phyloP scores from a whole-genome alignment of 2,113 vertebrate genomes.

The Globicephala melas region DNA sequence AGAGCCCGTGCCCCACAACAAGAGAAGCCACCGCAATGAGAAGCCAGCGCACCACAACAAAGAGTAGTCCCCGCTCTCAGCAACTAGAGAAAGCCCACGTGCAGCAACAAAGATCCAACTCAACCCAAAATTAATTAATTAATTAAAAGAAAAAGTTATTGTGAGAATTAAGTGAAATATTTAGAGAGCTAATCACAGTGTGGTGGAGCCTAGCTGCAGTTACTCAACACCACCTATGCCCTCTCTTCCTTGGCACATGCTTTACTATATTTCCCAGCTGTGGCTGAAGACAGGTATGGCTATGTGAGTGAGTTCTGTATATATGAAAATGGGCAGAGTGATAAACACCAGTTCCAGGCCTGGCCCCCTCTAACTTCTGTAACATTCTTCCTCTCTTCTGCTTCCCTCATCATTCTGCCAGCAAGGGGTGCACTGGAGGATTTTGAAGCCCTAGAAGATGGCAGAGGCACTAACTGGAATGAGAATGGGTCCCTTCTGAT shows the following conservation, averaged over 20 bases:
- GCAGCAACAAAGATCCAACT: too few relatives aligned
- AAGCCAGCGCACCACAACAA: too few relatives aligned
- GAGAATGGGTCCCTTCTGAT: neutral
- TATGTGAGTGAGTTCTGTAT: neutral
- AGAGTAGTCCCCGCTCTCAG: too few relatives aligned
- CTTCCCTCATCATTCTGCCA: neutral
- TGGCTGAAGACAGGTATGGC: neutral
- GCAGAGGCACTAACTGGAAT: neutral
- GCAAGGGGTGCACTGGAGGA: accelerated
- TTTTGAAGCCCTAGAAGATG: neutral
- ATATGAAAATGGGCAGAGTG: neutral
- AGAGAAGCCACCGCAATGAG: too few relatives aligned
- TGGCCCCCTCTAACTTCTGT: neutral
- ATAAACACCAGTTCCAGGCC: neutral
- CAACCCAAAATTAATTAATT: too few relatives aligned
- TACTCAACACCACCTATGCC: neutral
- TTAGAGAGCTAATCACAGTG: neutral
- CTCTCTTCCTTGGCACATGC: neutral
- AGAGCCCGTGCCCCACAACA: too few relatives aligned
- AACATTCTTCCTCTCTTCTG: neutral
- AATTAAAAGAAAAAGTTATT: too few relatives aligned
- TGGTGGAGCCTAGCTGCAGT: neutral
- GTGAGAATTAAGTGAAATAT: neutral
- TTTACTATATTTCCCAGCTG: neutral
- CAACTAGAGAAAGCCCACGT: too few relatives aligned